Base-by-base conservation (phyloP, 2,113 vertebrate genomes). In the Australoheros scitulus region DNA sequence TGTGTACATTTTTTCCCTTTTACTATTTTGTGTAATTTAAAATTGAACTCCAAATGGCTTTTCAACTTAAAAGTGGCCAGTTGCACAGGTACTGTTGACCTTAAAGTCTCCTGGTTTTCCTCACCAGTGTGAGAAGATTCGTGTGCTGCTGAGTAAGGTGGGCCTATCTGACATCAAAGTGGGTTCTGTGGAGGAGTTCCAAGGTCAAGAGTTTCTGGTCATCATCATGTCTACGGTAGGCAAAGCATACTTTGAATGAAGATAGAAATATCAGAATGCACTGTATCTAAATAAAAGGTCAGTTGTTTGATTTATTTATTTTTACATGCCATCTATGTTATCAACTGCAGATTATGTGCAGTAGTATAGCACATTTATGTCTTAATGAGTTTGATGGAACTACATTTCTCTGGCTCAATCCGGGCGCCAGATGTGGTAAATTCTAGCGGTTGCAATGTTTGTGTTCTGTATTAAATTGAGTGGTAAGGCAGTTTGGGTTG, bases 181-280 rank as follows among this genome's bases (percentile, higher is more conserved):
- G 76, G 98, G 98, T n/a, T 98, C 98, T 0, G 98, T 99, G 13
- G 98, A 99, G 91, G 97, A 99, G 90, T 99, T 99, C 86, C 98
- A 99, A 90, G 98, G 98, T 5, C 98, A 97, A 70, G 98, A 99
- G 79, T 96, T 94, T 70, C 84, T 95, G 81, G 96, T 96, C 77
- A 95, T 98, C 90, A 94, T 99, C 91, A 61, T 99, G 60, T 99
- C 97, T 18, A 97, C 97, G 13, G 98, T 99, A 96, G 29, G 92
- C 38, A 52, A 22, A 59, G 34, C 36, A 26, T 57, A 32, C 6
- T 34, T 20, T 79, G 2, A 4, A 7, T 58, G 18, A 20, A 64
- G 29, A 24, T 72, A 72, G 3, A 26, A 57, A 72, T 57, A 20
- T 56, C 32, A n/a, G 20, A 57, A 34, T 50, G 17, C 11, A 24